Base-by-base conservation (phyloP, 2,113 vertebrate species). In the Hypanus sabinus region DNA sequence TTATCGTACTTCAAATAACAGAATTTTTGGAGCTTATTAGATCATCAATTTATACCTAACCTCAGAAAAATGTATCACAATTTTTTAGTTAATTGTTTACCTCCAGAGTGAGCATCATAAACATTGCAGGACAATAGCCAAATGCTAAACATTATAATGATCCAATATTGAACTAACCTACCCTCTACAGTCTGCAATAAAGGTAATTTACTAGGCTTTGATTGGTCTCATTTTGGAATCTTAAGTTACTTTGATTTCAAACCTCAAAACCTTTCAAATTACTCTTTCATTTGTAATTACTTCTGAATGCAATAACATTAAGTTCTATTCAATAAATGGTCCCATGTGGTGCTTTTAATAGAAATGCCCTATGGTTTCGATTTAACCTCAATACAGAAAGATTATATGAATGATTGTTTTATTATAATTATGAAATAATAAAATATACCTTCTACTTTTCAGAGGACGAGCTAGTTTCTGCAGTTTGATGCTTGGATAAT, bases 401-500 rank as follows among this genome's bases (percentile, higher is more conserved):
- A 87, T 94, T 71, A n/a, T 83, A 94, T 71, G 94, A 22, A 83
- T 68, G 94, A 94, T 62, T 95, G 95, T 95, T 38, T 94, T 36
- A 14, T 94, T 95, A 57, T 94, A 94, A 94, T 94, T 94, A 70
- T 94, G 75, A 57, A 88, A 79, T 93, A 85, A 81, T 95, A n/a
- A 38, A 85, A 10, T 18, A 46, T 79, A 30, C 81, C 18, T 33
- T 85, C n/a, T 94, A 33, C 96, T 97, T 97, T 97, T 79, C 97
- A 99, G 98, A 98, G 96, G 98, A 96, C 71, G 97, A 99, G 95
- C 98, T 99, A 95, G 98, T 99, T 22, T 99, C 98, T 27, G 98
- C 98, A 5, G 98, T 99, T 94, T 97, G 96, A 95, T 46, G 94
- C 22, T 94, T n/a, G 77, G 71, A 94, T 71, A 33, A 46, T 36